phyloP scores from a whole-genome alignment of 1,140 invertebrate species.

The Rhopalosiphum padi region DNA sequence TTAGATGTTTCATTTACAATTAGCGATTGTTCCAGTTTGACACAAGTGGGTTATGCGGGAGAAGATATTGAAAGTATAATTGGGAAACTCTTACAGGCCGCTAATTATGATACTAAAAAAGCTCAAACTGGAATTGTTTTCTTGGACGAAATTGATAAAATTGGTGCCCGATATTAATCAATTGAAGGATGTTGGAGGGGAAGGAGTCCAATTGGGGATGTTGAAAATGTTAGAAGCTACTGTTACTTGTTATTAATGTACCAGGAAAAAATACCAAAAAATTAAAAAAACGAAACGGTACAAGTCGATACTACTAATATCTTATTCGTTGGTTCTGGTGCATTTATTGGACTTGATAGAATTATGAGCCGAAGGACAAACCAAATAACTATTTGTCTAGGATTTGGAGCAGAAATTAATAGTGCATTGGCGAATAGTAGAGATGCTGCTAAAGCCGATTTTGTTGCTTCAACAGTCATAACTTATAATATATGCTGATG shows the following conservation, averaged over 20 bases:
- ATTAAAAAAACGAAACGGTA: conserved; percentile 89
- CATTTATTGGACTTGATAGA: conserved; percentile 95
- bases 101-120: conserved; percentile 94
- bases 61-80: conserved; percentile 99
- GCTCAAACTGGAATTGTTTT: conserved; percentile 99
- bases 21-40: too few species aligned
- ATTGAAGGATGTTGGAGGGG: conserved; percentile 94
- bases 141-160: conserved; percentile 99
- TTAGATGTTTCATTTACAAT: too few species aligned
- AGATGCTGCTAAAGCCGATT: conserved; percentile 78
- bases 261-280: conserved; percentile 94
- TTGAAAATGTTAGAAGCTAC: conserved; percentile 99
- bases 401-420: conserved; percentile 84
- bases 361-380: conserved; percentile 91
- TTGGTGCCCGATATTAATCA: conserved; percentile 98
- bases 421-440: conserved; percentile 80
- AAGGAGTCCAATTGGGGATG: conserved; percentile 99
- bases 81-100: conserved; percentile 96
- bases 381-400: conserved; percentile 92
- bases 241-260: conserved; percentile 93
- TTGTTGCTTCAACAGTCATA: conserved; percentile 68
- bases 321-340: conserved; percentile 97
- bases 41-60: too few species aligned
- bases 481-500: conserved; percentile 60
- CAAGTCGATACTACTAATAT: conserved; percentile 99